Base-by-base conservation (phyloP, 2,888 invertebrate genomes). In the Hydrotaea diabolus region DNA sequence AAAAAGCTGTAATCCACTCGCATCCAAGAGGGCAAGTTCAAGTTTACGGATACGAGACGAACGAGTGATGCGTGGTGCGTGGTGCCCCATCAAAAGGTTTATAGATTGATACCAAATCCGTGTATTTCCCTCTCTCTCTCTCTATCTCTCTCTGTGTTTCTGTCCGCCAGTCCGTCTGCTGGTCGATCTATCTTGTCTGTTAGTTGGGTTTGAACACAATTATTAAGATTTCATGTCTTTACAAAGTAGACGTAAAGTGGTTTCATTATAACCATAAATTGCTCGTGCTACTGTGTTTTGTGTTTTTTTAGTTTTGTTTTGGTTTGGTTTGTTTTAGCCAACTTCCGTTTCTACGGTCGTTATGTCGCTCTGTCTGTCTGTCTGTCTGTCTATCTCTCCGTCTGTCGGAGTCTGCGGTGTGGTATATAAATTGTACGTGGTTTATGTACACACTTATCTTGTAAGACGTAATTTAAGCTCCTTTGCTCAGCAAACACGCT, bases 1-100 rank as follows among this genome's bases (percentile, higher is more conserved):
- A 39, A 43, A 71, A 79, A 46, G 53, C 46, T 79, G 82, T 79
- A 85, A 77, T 82, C 71, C 71, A 69, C 43, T 69, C 46, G n/a
- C 43, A 79, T 79, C 31, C 31, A 31, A 4, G 75, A 82, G 76
- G 76, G 69, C 76, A 79, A 82, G 84, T 82, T 79, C 76, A 85
- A 74, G 74, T 74, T 74, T 74, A 46, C 43, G 69, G 69, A 69
- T 69, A 46, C n/a, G 23, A 62, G n/a, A n/a, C n/a, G n/a, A n/a
- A n/a, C n/a, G n/a, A n/a, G n/a, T n/a, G n/a, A n/a, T n/a, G n/a
- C n/a, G n/a, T n/a, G n/a, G n/a, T n/a, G n/a, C n/a, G n/a, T n/a
- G n/a, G n/a, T 36, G 49, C n/a, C 49, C 55, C 53, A 2, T 55
- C 53, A 5, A 19, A 57, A 57, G 19, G 19, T 57, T 57, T 57